Evolutionary conservation across 1,140 invertebrate genomes (phyloP), one percentile per base, ranked within the genome.

Genomic region (Apis dorsata): DNA sequence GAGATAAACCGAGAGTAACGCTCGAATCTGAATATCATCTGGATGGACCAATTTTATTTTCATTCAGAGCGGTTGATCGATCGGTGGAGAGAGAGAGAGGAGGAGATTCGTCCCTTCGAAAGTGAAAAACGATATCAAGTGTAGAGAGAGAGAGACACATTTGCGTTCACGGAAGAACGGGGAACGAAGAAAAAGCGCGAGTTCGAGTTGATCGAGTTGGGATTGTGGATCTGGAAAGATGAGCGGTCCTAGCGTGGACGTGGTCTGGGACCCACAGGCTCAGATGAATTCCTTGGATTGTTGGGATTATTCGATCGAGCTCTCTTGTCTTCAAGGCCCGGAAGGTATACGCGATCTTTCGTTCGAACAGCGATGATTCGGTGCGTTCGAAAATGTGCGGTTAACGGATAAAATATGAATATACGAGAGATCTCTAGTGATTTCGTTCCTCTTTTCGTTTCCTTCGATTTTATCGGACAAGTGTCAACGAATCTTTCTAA

Each of bases 261-360:
- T 93, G 57, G 93, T 93, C 51, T 94, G 93, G 92, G 93, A 93
- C 34, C 89, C 91, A 12, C 84, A 89, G 66, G 86, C 91, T 3
- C 91, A 95, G 78, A 93, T 96, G 77, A 96, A 95, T 90, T 97
- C 96, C 7, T 92, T 97, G 91, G 97, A 97, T 89, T 95, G 95
- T 89, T 97, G 97, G 97, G 97, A 97, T 94, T 97, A 97, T 91
- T 96, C 96, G 28, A 96, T 97, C 83, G 96, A 97, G 91, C 91
- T 97, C 90, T 96, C 97, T 92, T 97, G 96, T 93, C 94, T 97
- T 86, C 95, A 96, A 91, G 95, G 96, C 86, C 95, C 95, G 79
- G 95, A 96, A 96, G 96, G 96, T 97, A 91, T 57, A 77, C 2
- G 34, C 34, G 34, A 44, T 44, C 34, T 44, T 7, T 44, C 34